Percentiles rank a stretch among this genome's conserved stretches.
phyloP scores from a whole-genome alignment of 2,797 vertebrate genomes.

The Pachyuromys duprasi region DNA sequence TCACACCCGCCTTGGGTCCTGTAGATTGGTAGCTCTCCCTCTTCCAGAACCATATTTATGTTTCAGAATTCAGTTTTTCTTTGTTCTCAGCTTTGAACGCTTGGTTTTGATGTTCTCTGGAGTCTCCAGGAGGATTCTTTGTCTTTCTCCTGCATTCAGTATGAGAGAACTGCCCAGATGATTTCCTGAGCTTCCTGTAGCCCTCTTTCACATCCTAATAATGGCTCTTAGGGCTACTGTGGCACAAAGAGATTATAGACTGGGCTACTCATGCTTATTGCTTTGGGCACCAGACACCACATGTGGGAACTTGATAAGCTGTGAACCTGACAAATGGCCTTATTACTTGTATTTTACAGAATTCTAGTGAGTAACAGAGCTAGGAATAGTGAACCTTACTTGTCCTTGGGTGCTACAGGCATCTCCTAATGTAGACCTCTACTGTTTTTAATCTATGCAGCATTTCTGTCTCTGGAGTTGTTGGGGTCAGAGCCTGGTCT shows the following conservation, averaged over 20 bases:
- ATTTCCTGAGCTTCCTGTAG: neutral
- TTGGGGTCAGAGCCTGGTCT: neutral
- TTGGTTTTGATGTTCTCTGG: slow-evolving; percentile 12
- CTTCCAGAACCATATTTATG: neutral
- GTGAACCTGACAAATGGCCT: neutral
- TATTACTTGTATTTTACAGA: neutral
- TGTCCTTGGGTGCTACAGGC: neutral
- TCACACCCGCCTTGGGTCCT: neutral
- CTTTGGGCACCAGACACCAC: neutral
- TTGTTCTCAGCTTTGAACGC: neutral
- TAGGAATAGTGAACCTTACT: neutral
- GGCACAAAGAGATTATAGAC: neutral
- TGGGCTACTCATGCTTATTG: neutral
- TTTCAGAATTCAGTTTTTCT: slow-evolving; percentile 12
- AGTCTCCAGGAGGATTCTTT: neutral
- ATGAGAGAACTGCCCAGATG: neutral
- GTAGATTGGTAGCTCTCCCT: neutral
- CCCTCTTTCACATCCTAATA: neutral
- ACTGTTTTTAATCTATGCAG: neutral
- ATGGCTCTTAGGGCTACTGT: neutral
- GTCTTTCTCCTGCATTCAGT: neutral
- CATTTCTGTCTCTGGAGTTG: neutral
- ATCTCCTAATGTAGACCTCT: neutral
- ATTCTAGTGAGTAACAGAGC: neutral
- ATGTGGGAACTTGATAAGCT: neutral